phyloP scores from a whole-genome alignment of 2,797 vertebrate genomes.

The Smutsia temminckii region DNA sequence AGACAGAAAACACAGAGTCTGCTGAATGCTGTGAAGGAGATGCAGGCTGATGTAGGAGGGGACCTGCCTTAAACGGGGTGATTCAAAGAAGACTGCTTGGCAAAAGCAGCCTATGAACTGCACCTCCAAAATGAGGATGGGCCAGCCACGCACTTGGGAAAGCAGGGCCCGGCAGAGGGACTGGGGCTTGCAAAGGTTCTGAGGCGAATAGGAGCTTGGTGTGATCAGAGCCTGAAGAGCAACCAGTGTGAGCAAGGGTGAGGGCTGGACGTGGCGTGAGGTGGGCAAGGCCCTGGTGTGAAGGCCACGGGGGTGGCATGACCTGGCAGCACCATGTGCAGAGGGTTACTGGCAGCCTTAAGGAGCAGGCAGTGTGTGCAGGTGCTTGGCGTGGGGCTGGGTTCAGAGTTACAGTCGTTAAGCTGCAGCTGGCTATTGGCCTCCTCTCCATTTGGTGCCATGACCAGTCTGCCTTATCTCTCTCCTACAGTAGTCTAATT shows the following conservation, averaged over 20 bases:
- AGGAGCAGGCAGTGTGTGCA: background rate
- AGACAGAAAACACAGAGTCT: background rate
- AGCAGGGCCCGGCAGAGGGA: too few species aligned
- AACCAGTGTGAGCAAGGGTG: fast-evolving
- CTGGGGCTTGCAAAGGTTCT: background rate
- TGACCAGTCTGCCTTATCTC: background rate
- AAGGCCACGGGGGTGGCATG: background rate
- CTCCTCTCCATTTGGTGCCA: fast-evolving
- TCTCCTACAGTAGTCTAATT: background rate
- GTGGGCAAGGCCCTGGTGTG: background rate
- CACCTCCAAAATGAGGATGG: background rate
- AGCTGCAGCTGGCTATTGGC: background rate
- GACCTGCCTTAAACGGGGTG: background rate
- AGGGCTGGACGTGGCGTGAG: background rate
- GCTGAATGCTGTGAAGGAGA: background rate
- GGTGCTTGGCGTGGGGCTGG: background rate
- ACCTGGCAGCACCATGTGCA: fast-evolving
- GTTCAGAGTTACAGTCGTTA: background rate
- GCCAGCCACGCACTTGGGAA: background rate
- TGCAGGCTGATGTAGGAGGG: background rate
- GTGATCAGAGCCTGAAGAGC: background rate
- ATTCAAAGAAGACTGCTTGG: background rate
- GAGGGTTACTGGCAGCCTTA: background rate
- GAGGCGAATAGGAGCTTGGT: background rate
- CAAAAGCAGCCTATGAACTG: too few species aligned